phyloP scores from a whole-genome alignment of 2,113 vertebrate species.

The Capreolus pygargus region DNA sequence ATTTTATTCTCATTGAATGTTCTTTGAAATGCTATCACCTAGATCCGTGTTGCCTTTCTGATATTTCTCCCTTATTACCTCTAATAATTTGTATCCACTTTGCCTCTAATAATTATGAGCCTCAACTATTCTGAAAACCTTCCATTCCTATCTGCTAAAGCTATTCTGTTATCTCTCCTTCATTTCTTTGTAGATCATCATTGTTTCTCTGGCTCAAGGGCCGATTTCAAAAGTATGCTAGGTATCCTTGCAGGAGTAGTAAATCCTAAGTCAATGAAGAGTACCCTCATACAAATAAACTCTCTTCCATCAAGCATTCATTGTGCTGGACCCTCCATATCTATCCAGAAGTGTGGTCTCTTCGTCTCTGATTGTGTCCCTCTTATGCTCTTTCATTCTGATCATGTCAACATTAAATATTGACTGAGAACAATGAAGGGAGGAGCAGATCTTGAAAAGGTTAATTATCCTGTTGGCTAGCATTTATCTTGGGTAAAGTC shows the following conservation, averaged over 20 bases:
- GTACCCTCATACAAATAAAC: not conserved
- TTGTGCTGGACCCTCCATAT: not conserved
- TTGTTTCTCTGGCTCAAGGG: not conserved
- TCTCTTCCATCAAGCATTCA: not conserved
- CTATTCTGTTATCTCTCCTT: not conserved
- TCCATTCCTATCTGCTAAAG: not conserved
- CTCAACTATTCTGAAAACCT: not conserved
- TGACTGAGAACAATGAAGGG: not conserved
- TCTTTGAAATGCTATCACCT: not conserved
- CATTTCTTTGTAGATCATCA: not conserved
- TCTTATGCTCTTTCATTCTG: not conserved
- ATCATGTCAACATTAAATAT: not conserved
- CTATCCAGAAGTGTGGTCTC: accelerated
- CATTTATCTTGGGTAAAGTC: not conserved
- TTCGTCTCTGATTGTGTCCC: not conserved
- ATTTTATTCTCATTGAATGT: not conserved
- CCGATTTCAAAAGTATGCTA: not conserved
- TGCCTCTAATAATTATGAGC: not conserved
- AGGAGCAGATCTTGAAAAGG: not conserved
- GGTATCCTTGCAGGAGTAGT: not conserved
- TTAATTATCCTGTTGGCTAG: not conserved
- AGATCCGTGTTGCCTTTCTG: not conserved
- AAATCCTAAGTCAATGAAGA: not conserved
- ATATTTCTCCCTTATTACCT: not conserved
- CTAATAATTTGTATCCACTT: not conserved